Conservation (phyloP, 2,888 invertebrate genomes). For the Ennomos fuscantarius region DNA sequence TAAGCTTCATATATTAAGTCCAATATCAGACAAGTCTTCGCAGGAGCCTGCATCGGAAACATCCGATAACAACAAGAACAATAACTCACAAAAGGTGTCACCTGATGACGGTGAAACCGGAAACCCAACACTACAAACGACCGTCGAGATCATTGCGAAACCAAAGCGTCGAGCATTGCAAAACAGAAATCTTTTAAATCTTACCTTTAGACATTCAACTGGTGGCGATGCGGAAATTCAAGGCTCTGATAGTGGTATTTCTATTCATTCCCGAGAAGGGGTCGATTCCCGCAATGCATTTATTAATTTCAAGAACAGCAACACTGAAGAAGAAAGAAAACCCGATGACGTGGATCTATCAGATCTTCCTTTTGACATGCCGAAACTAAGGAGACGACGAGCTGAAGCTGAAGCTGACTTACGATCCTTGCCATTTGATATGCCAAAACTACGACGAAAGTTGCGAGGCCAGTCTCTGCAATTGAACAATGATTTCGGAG, state of each 20-base stretch:
- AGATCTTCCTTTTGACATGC: constrained; percentile 96
- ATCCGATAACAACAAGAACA: constrained; percentile 92
- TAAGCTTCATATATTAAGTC: constrained; percentile 94
- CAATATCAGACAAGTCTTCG: constrained; percentile 95
- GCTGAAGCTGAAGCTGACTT: constrained; percentile 92
- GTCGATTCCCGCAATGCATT: constrained; percentile 88
- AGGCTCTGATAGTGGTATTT: constrained; percentile 95
- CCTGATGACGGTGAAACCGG: constrained; percentile 87
- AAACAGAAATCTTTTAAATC: constrained; percentile 90
- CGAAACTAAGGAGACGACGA: constrained; percentile 90
- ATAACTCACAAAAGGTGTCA: constrained; percentile 91
- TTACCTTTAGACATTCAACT: constrained; percentile 87
- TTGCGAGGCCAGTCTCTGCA: constrained; percentile 87
- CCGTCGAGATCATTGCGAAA: constrained; percentile 81
- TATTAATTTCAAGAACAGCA: constrained; percentile 86
- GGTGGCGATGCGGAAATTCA: constrained; percentile 91
- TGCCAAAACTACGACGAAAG: constrained; percentile 94
- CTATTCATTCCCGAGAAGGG: constrained; percentile 92
- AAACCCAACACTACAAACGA: constrained; percentile 73
- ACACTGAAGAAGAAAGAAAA: constrained; percentile 78
- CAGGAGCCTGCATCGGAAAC: constrained; percentile 94
- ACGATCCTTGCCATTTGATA: constrained; percentile 94
- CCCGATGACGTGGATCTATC: constrained; percentile 88
- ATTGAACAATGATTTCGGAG: constrained; percentile 87
- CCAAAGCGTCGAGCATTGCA: constrained; percentile 89